These are phyloP conservation scores for Rhabdomys dilectus DNA, from an alignment of 2,113 vertebrate species.

Conservation along the genomic window DNA sequence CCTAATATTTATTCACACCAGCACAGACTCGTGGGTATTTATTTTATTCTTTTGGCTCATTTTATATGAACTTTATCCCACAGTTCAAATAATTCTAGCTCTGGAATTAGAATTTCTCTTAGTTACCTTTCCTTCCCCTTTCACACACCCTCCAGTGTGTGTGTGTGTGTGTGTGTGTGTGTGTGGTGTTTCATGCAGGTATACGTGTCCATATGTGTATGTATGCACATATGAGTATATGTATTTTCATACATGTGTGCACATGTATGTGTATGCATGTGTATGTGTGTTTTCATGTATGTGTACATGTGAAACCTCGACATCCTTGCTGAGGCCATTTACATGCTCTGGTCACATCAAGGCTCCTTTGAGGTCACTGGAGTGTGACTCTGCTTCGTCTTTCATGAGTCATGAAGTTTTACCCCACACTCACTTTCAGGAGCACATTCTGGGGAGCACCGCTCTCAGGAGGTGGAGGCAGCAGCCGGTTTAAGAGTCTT, in stretches of 20 bases:
- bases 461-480: too few relatives aligned
- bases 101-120: neutral
- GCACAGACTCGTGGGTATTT: neutral
- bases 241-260: too few relatives aligned
- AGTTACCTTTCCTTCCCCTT: neutral
- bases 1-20: neutral
- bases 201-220: neutral
- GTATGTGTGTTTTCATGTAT: too few relatives aligned
- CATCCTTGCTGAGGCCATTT: rapidly evolving
- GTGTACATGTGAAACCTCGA: too few relatives aligned
- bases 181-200: neutral
- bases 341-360: too few relatives aligned
- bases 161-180: neutral
- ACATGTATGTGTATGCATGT: too few relatives aligned
- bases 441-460: neutral
- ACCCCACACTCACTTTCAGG: too few relatives aligned
- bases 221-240: neutral
- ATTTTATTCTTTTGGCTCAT: neutral
- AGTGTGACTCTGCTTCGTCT: too few relatives aligned
- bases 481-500: neutral
- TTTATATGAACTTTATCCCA: neutral
- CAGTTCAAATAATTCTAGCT: neutral
- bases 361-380: too few relatives aligned
- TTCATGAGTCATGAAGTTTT: neutral
- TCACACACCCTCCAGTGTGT: neutral